Evolutionary conservation across 35 echinoderm and acorn worm species (phyloP).

Genomic region (Holothuria glaberrima): DNA sequence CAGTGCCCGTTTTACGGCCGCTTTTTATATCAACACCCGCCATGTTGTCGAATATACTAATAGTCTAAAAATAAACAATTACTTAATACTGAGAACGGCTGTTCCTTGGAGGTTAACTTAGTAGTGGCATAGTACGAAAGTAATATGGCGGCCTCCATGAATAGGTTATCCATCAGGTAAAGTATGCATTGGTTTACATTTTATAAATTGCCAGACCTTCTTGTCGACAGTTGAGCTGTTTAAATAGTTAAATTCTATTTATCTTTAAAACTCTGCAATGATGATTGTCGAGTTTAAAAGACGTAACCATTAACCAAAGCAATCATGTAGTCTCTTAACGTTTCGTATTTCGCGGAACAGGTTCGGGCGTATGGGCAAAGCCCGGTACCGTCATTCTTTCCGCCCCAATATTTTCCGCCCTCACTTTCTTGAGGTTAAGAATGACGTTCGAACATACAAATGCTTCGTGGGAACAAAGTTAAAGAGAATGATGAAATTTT

Average conservation of each 20-base stretch:
- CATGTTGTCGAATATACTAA: constrained; percentile 10
- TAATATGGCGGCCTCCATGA: constrained; percentile 52
- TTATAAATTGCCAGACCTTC: not conserved
- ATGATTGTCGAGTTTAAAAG: not conserved
- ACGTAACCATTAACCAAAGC: too few relatives aligned
- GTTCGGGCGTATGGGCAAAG: too few relatives aligned
- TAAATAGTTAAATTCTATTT: not conserved
- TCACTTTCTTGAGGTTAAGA: too few relatives aligned
- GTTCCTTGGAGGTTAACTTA: not conserved
- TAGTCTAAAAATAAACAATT: not conserved
- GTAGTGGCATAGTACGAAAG: too few relatives aligned
- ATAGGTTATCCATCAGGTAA: not conserved
- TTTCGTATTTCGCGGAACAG: too few relatives aligned
- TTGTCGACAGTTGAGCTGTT: not conserved
- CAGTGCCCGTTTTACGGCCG: not conserved
- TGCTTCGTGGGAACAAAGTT: too few relatives aligned
- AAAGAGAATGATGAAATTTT: too few relatives aligned
- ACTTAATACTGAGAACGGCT: constrained; percentile 13
- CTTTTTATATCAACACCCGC: constrained; percentile 9
- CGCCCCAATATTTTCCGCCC: too few relatives aligned
- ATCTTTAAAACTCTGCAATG: not conserved
- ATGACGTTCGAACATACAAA: too few relatives aligned
- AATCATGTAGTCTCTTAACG: too few relatives aligned
- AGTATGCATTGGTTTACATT: not conserved
- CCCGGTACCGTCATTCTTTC: too few relatives aligned